A percentile compares a stretch with the other conserved stretches of the same genome.
Conservation (phyloP, 1,140 invertebrate species). For the Lerema accius region DNA sequence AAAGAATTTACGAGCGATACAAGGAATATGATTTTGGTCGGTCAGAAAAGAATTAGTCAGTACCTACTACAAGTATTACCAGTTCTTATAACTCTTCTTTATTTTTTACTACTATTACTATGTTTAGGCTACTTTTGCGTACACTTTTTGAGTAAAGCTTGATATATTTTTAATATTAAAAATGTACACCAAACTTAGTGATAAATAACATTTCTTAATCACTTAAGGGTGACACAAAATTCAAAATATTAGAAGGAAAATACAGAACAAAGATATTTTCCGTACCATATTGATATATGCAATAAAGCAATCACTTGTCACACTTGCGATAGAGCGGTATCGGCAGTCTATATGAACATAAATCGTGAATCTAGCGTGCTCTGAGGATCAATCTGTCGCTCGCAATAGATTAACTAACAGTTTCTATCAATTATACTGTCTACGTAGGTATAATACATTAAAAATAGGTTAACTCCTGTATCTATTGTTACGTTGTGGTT, state of each 20-base stretch:
- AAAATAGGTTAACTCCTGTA: too few relatives aligned
- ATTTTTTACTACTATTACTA: too few relatives aligned
- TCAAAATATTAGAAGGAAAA: too few relatives aligned
- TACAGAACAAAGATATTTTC: not conserved
- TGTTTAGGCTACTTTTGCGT: too few relatives aligned
- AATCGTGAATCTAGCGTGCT: conserved; percentile 19
- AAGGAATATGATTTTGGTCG: not conserved
- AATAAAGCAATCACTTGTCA: conserved; percentile 32
- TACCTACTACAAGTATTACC: not conserved
- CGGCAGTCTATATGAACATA: conserved; percentile 23
- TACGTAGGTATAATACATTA: not conserved
- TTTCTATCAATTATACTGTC: conserved; percentile 19
- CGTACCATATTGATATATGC: conserved; percentile 14
- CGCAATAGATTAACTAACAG: conserved; percentile 30
- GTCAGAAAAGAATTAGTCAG: not conserved
- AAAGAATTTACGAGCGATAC: not conserved
- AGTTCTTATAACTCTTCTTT: too few relatives aligned
- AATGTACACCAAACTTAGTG: too few relatives aligned
- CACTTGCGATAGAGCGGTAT: conserved; percentile 28
- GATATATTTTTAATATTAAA: too few relatives aligned
- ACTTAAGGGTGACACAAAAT: too few relatives aligned
- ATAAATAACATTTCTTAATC: too few relatives aligned
- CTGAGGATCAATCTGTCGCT: conserved; percentile 28
- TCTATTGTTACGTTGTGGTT: too few relatives aligned
- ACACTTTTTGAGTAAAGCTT: too few relatives aligned